Conservation (phyloP, 2,113 vertebrate genomes). For the Oceanites oceanicus region DNA sequence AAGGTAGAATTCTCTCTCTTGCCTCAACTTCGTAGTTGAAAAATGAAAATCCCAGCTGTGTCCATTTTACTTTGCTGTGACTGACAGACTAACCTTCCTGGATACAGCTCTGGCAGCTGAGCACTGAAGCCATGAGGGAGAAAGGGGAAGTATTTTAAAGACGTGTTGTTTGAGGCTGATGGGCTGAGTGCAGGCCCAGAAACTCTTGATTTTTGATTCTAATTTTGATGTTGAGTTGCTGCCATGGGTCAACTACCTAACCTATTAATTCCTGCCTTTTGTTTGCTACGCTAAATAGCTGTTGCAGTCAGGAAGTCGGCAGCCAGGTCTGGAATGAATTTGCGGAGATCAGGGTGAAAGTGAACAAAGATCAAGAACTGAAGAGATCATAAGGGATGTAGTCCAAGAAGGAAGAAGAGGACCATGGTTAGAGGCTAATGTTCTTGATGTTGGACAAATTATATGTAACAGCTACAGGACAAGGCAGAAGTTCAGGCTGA, state of each 20-base stretch:
- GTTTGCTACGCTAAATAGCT: background rate
- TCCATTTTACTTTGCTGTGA: background rate
- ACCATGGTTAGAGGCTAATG: background rate
- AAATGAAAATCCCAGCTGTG: background rate
- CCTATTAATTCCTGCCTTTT: background rate
- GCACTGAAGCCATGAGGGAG: background rate
- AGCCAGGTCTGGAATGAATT: background rate
- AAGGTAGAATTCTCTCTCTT: slow-evolving; percentile 16
- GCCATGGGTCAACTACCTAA: background rate
- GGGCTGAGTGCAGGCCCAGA: background rate
- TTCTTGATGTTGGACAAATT: background rate
- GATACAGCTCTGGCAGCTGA: background rate
- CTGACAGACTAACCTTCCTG: background rate
- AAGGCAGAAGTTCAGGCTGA: background rate
- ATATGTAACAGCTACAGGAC: background rate
- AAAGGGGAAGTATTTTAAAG: background rate
- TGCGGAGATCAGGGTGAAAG: background rate
- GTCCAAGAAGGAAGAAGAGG: background rate
- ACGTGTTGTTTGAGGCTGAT: background rate
- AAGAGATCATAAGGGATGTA: background rate
- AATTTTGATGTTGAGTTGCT: background rate
- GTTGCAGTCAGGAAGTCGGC: background rate
- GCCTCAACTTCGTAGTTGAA: background rate
- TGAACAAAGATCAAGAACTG: background rate
- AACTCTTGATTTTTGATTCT: background rate